Evolutionary conservation across 2,113 vertebrate species (phyloP).

Genomic region (Amblyopsis rosae): DNA sequence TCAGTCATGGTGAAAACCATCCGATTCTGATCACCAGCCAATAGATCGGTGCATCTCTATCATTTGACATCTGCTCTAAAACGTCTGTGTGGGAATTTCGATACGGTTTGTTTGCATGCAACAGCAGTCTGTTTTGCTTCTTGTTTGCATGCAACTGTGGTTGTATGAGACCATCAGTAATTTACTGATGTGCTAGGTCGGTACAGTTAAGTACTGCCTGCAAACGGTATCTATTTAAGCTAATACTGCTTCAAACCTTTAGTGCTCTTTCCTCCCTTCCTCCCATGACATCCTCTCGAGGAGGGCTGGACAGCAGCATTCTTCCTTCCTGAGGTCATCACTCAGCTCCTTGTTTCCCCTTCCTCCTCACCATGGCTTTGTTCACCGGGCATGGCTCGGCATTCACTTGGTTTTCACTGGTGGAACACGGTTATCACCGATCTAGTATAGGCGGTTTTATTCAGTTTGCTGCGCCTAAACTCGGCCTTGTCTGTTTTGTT

Average conservation of each 20-base stretch:
- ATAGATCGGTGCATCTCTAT: too few relatives aligned
- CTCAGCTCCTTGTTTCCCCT: conserved; percentile 2
- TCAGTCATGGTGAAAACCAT: too few relatives aligned
- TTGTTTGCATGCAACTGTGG: neutral
- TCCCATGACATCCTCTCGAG: conserved; percentile 31
- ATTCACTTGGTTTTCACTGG: conserved; percentile 1
- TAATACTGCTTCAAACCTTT: conserved; percentile 8
- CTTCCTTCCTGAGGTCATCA: conserved; percentile 37
- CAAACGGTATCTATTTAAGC: conserved; percentile 1
- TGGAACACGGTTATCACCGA: neutral
- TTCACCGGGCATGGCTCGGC: conserved; percentile 9
- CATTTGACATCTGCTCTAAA: too few relatives aligned
- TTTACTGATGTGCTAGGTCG: neutral
- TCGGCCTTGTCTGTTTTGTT: neutral
- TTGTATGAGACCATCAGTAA: neutral
- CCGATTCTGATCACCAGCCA: too few relatives aligned
- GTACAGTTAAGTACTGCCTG: neutral
- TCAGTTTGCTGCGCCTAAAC: too few relatives aligned
- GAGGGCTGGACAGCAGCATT: conserved; percentile 32
- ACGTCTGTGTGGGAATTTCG: too few relatives aligned
- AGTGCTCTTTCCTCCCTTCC: neutral
- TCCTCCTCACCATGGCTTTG: conserved; percentile 10
- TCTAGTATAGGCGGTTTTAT: neutral
- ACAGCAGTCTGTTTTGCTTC: neutral
- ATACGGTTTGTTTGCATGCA: neutral